phyloP scores from a whole-genome alignment of 2,888 invertebrate genomes.

The Sisyra nigra region DNA sequence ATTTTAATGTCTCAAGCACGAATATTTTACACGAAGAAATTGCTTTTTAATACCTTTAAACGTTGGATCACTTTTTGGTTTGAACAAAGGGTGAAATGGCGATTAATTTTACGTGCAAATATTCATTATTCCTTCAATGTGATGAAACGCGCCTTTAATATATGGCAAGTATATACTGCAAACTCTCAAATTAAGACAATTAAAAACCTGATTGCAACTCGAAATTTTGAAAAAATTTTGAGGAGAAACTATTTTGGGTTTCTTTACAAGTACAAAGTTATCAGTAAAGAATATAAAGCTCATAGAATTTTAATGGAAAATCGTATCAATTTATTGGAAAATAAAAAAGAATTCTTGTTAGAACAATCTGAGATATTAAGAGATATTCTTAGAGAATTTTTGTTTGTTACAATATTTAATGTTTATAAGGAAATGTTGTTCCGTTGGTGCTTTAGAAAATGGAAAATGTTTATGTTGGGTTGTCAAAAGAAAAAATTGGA shows the following conservation, averaged over 20 bases:
- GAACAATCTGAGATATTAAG: no score
- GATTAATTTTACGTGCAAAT: slow-evolving; percentile 17
- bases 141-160: slow-evolving; percentile 14
- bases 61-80: slow-evolving; percentile 16
- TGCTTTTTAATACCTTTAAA: slow-evolving; percentile 14
- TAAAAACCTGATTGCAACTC: slow-evolving; percentile 14
- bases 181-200: slow-evolving; percentile 12
- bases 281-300: not conserved
- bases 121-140: slow-evolving; percentile 17
- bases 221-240: slow-evolving; percentile 15
- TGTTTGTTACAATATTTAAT: no score
- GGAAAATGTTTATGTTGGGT: not conserved
- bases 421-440: not conserved
- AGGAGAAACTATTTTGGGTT: slow-evolving; percentile 6
- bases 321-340: not conserved
- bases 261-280: not conserved
- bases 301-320: not conserved
- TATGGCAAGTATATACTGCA: slow-evolving; percentile 15
- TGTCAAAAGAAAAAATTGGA: not conserved
- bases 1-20: slow-evolving; percentile 17
- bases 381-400: no score
- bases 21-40: slow-evolving; percentile 12
- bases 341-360: no score
- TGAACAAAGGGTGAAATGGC: slow-evolving; percentile 17
- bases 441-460: not conserved